phyloP scores from a whole-genome alignment of 1,140 invertebrate genomes.

The Pogonomyrmex barbatus region DNA sequence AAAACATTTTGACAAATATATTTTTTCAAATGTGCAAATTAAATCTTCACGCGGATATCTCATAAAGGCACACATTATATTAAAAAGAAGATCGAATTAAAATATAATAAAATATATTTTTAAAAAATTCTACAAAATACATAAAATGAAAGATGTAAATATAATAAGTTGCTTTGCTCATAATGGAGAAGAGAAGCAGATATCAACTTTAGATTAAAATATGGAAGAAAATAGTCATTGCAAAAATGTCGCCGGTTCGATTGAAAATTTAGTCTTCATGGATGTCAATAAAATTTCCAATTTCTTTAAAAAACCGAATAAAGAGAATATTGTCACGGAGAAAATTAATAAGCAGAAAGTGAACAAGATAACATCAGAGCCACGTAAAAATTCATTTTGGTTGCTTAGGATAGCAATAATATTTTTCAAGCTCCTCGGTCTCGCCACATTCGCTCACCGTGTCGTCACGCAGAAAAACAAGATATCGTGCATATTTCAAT shows the following conservation, averaged over 20 bases:
- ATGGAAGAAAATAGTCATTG: background rate
- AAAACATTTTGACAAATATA: background rate
- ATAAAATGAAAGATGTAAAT: background rate
- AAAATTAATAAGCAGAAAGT: conserved; percentile 2
- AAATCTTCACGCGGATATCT: background rate
- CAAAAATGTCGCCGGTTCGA: background rate
- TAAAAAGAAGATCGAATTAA: background rate
- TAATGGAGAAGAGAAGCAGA: background rate
- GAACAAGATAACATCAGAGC: background rate
- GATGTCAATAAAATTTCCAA: background rate
- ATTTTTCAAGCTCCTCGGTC: conserved; percentile 66
- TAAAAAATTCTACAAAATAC: background rate
- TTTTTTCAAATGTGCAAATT: background rate
- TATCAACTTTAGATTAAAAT: background rate
- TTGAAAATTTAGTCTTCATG: background rate
- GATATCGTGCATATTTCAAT: background rate
- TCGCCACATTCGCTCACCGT: conserved; percentile 53
- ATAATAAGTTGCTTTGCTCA: background rate
- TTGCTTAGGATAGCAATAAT: background rate
- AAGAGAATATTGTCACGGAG: background rate
- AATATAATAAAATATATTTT: background rate
- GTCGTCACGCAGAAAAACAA: background rate
- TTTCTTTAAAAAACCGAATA: background rate
- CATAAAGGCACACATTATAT: background rate
- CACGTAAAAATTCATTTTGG: background rate